These are phyloP conservation scores for Drosophila barbarae DNA, from an alignment of 2,888 invertebrate genomes.

Conservation along the genomic window DNA sequence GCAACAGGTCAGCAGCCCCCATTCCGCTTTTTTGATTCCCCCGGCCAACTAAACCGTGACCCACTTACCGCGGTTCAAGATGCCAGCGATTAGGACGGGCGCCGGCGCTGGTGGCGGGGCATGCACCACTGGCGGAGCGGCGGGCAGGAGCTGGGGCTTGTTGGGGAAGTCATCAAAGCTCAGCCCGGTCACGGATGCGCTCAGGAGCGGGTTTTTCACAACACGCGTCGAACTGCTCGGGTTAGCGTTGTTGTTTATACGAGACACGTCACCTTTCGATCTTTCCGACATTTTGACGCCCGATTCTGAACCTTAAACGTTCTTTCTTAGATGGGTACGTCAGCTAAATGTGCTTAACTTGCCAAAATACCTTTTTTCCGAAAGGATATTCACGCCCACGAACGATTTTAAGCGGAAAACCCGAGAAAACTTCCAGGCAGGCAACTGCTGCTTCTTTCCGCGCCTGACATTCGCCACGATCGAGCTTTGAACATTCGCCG, in stretches of 20 bases:
- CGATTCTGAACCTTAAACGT: not conserved
- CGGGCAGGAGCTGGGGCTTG: constrained; percentile 86
- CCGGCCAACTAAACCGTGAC: constrained; percentile 41
- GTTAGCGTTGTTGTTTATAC: constrained; percentile 65
- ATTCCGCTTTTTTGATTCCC: not conserved
- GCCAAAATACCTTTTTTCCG: not conserved
- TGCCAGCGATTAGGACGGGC: constrained; percentile 60
- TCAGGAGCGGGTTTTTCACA: constrained; percentile 86
- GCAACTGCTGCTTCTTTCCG: constrained; percentile 36
- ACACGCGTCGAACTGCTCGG: constrained; percentile 84
- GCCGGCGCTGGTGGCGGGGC: constrained; percentile 57
- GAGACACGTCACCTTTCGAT: constrained; percentile 80
- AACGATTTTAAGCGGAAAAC: constrained; percentile 15
- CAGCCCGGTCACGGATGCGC: constrained; percentile 86
- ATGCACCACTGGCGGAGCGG: constrained; percentile 79
- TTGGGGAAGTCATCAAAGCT: constrained; percentile 87
- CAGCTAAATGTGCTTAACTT: constrained; percentile 7
- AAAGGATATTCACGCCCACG: constrained; percentile 21
- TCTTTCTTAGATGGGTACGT: not conserved
- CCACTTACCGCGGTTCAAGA: constrained; percentile 70
- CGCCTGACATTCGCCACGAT: constrained; percentile 21
- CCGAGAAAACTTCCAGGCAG: constrained; percentile 41
- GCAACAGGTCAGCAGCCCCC: constrained; percentile 44
- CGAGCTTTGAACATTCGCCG: constrained; percentile 3
- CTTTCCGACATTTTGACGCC: constrained; percentile 75